These are phyloP conservation scores for Herminia tarsipennalis DNA, from an alignment of 2,888 invertebrate genomes.

Conservation along the genomic window DNA sequence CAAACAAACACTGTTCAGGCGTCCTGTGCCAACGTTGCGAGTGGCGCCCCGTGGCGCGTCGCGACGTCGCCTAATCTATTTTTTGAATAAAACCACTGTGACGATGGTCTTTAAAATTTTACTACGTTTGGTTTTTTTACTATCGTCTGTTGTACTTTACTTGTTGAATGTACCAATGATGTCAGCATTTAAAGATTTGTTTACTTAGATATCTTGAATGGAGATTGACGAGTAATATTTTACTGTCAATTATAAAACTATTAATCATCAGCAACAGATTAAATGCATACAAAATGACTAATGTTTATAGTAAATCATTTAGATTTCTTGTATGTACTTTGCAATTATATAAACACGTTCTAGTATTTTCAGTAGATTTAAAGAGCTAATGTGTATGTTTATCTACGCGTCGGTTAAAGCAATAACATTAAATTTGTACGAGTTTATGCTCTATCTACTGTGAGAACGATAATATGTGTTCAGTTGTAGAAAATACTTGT, in stretches of 20 bases:
- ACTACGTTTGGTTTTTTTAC: slow-evolving; percentile 12
- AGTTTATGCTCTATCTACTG: slow-evolving; percentile 23
- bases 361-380: slow-evolving; percentile 20
- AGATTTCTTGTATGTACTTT: not conserved
- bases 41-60: slow-evolving; percentile 72
- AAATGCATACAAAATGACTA: slow-evolving; percentile 17
- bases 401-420: slow-evolving; percentile 16
- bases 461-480: slow-evolving; percentile 18
- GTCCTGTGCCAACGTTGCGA: slow-evolving; percentile 73
- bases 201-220: not conserved
- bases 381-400: slow-evolving; percentile 26
- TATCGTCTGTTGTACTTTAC: slow-evolving; percentile 32
- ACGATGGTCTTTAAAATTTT: slow-evolving; percentile 1
- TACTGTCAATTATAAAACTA: not conserved
- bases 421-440: slow-evolving; percentile 26
- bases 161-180: too few relatives aligned
- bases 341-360: slow-evolving; percentile 8
- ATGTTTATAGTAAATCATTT: slow-evolving; percentile 3
- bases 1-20: slow-evolving; percentile 71
- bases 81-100: slow-evolving; percentile 58
- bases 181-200: slow-evolving; percentile 41
- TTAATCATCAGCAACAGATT: not conserved
- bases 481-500: slow-evolving; percentile 12
- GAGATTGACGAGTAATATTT: not conserved
- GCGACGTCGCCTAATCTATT: slow-evolving; percentile 65